Conservation (phyloP, 2,888 invertebrate genomes). For the Acrobasis consociella region DNA sequence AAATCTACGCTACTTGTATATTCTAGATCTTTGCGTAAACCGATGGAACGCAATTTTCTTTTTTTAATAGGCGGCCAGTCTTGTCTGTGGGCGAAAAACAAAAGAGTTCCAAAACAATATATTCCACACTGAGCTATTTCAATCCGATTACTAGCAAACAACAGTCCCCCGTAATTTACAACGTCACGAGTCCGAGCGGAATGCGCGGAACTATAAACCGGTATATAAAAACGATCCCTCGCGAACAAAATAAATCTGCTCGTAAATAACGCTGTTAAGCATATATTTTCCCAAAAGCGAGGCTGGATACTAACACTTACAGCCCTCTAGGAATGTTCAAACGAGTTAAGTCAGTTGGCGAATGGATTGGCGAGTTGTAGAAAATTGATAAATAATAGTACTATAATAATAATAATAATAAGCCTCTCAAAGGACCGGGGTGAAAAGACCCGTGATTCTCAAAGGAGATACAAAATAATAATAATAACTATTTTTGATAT, state of each 20-base stretch:
- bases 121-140: neutral
- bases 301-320: constrained; percentile 61
- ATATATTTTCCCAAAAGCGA: constrained; percentile 59
- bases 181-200: constrained; percentile 15
- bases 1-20: too few relatives aligned
- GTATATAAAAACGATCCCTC: constrained; percentile 43
- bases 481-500: too few relatives aligned
- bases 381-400: neutral
- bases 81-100: neutral
- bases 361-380: neutral
- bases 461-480: too few relatives aligned
- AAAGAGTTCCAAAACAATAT: neutral
- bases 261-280: constrained; percentile 69
- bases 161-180: neutral
- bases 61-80: too few relatives aligned
- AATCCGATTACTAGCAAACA: neutral
- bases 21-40: too few relatives aligned
- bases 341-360: neutral
- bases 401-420: too few relatives aligned
- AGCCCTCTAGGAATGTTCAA: constrained; percentile 31
- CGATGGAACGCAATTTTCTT: too few relatives aligned
- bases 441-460: too few relatives aligned
- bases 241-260: constrained; percentile 63
- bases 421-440: too few relatives aligned
- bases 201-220: constrained; percentile 39